Evolutionary conservation across 1,140 invertebrate species (phyloP).

Genomic region (Cyphomyrmex costatus): DNA sequence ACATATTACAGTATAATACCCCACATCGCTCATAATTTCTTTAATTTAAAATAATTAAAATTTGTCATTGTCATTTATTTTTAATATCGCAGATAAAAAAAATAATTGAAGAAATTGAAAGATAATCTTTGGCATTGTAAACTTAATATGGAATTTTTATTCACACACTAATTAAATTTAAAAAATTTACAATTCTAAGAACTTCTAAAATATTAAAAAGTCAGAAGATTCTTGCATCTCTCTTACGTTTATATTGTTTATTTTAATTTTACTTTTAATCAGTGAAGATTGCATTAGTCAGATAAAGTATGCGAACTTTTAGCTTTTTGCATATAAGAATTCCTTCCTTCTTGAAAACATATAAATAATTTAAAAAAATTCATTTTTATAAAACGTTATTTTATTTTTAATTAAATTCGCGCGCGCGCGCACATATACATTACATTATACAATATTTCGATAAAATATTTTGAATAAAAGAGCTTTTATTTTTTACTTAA

Average conservation of each 20-base stretch:
- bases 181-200: neutral
- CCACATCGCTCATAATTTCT: neutral
- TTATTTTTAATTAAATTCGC: no score
- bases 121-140: neutral
- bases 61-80: neutral
- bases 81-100: neutral
- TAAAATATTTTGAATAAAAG: neutral
- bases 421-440: no score
- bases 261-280: neutral
- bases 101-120: neutral
- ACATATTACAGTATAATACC: neutral
- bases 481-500: constrained; percentile 2
- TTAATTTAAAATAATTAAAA: neutral
- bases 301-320: neutral
- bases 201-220: neutral
- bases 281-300: neutral
- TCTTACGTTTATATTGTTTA: neutral
- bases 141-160: neutral
- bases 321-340: neutral
- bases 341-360: neutral
- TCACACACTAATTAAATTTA: neutral
- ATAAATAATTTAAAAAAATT: neutral
- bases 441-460: neutral
- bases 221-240: neutral
- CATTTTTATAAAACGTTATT: neutral